phyloP scores from a whole-genome alignment of 2,797 vertebrate genomes.

The Sebastes hopkinsi region DNA sequence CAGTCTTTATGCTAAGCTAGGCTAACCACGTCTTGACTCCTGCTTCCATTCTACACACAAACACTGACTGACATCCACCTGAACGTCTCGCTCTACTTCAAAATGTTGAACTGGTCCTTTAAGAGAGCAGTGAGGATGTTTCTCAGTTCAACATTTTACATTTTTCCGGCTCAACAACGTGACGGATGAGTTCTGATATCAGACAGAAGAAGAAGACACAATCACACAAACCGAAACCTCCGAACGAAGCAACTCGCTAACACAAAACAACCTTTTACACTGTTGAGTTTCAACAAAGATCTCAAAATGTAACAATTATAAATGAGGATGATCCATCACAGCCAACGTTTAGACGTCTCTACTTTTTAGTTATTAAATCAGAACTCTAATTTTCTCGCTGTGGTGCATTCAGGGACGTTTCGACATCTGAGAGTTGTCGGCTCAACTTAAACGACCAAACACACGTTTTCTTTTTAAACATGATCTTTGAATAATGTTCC shows the following conservation, averaged over 20 bases:
- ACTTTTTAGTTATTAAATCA: not conserved
- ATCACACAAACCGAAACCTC: not conserved
- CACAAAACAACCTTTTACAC: not conserved
- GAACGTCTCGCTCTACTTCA: not conserved
- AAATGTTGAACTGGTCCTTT: not conserved
- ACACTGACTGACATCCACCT: not conserved
- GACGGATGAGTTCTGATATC: not conserved
- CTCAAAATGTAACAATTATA: not conserved
- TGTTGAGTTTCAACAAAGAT: not conserved
- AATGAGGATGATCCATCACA: not conserved
- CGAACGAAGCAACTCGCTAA: not conserved
- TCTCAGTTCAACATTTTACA: not conserved
- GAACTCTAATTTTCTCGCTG: not conserved
- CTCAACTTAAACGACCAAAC: not conserved
- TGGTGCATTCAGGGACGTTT: slow-evolving; percentile 3
- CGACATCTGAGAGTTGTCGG: not conserved
- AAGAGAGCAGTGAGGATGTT: not conserved
- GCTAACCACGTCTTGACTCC: not conserved
- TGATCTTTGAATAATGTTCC: not conserved
- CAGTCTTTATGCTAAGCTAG: not conserved
- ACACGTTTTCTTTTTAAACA: not conserved
- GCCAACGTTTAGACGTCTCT: not conserved
- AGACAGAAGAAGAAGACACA: not conserved
- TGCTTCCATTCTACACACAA: too few relatives aligned
- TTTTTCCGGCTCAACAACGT: not conserved